Base-by-base conservation (phyloP, 2,888 invertebrate genomes). In the Pimpla rufipes region DNA sequence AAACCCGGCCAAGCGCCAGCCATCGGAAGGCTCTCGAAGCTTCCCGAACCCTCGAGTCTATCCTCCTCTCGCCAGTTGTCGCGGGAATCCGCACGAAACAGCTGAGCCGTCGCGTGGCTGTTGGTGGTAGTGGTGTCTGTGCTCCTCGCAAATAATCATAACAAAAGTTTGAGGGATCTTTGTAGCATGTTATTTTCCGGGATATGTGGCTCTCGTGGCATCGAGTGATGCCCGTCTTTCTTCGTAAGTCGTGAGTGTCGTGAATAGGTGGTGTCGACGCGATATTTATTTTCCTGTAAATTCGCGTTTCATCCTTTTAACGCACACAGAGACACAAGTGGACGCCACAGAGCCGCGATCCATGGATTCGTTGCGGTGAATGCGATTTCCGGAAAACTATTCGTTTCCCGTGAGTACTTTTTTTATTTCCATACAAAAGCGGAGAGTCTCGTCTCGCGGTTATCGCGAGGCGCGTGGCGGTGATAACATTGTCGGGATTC, bases 381-480 rank as follows among this genome's bases (percentile, higher is more conserved):
- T 37, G 35, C 64, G 21, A 23, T 8, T 4, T 42, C n/a, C 8
- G 67, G 23, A 47, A 68, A 59, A 66, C 40, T 21, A 59, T 21
- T 68, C 21, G 40, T 59, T 68, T 35, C 18, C 57, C 21, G 76
- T 77, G 76, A 78, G 70, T 78, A 77, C 45, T 23, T 42, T 70
- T 70, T 55, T 37, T 71, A 37, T 62, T 23, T 29, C 16, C 6
- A 55, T 62, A 3, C 1, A 16, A 2, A 40, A 37, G 40, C 40
- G n/a, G n/a, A n/a, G n/a, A 40, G 4, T 57, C 3, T 23, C 11
- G 21, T 55, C 6, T 11, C 4, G 1, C 23, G 67, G 47, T 47
- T 66, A 45, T 67, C 29, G 47, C 35, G 66, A 13, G 55, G 55
- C 16, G 59, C 3, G 40, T 18, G 29, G 57, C 42, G 62, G 11